These are phyloP conservation scores for Drosophila kuntzei DNA, from an alignment of 2,888 invertebrate genomes.

Conservation along the genomic window DNA sequence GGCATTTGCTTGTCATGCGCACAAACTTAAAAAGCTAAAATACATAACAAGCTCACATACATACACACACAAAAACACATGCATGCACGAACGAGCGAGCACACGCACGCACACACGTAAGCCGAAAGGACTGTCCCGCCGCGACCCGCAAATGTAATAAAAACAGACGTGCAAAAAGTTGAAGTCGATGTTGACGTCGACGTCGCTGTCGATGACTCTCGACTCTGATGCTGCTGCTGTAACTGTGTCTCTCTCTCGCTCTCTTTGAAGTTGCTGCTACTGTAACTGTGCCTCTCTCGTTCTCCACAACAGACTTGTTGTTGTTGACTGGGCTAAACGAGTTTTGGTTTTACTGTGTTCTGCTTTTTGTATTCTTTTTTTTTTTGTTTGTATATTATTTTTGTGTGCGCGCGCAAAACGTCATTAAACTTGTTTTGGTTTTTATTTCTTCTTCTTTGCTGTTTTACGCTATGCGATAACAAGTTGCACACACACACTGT, in stretches of 20 bases:
- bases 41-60: constrained; percentile 45
- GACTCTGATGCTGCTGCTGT: constrained; percentile 4
- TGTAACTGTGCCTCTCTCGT: constrained; percentile 50
- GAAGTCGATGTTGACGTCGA: constrained; percentile 1
- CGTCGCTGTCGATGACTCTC: constrained; percentile 8
- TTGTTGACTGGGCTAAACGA: constrained; percentile 44
- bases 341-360: constrained; percentile 41
- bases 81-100: neutral
- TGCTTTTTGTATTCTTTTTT: constrained; percentile 28
- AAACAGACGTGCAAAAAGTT: constrained; percentile 76
- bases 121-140: constrained; percentile 55
- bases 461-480: constrained; percentile 79
- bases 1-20: constrained; percentile 64
- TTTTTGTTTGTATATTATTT: constrained; percentile 39
- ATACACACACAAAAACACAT: constrained; percentile 6
- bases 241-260: constrained; percentile 21
- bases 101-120: constrained; percentile 55
- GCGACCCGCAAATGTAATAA: constrained; percentile 76
- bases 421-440: constrained; percentile 83
- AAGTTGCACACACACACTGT: constrained; percentile 68
- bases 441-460: constrained; percentile 61
- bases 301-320: constrained; percentile 16
- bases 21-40: constrained; percentile 45
- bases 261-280: constrained; percentile 13
- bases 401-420: constrained; percentile 76